phyloP scores from a whole-genome alignment of 2,888 invertebrate genomes.

The Lobophora halterata region DNA sequence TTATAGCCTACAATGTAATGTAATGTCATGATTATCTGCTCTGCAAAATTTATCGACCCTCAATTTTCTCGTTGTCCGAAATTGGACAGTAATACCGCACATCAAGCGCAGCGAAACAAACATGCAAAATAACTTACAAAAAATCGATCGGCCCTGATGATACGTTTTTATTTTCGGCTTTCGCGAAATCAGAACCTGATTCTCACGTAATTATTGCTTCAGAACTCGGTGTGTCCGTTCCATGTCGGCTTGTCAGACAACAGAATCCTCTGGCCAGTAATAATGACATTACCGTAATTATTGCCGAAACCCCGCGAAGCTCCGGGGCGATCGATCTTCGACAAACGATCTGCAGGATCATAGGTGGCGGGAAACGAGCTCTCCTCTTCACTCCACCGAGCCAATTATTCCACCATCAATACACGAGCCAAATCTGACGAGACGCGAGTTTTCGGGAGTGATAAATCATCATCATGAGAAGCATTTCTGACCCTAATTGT shows the following conservation, averaged over 20 bases:
- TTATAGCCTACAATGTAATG: conserved; percentile 16
- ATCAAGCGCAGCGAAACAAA: conserved; percentile 22
- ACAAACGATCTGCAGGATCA: conserved; percentile 51
- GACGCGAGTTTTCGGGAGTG: conserved; percentile 20
- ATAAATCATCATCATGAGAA: conserved; percentile 26
- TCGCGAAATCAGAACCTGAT: conserved; percentile 33
- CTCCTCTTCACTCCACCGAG: conserved; percentile 38
- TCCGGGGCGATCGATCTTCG: conserved; percentile 40
- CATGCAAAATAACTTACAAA: conserved; percentile 19
- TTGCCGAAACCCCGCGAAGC: conserved; percentile 20
- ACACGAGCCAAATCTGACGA: conserved; percentile 42
- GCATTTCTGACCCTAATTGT: conserved; percentile 21
- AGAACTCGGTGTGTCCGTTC: conserved; percentile 19
- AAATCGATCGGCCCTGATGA: conserved; percentile 23
- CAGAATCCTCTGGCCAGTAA: conserved; percentile 20
- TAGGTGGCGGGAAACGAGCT: conserved; percentile 46
- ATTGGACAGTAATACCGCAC: conserved; percentile 21
- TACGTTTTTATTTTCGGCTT: conserved; percentile 23
- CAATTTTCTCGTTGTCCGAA: conserved; percentile 16
- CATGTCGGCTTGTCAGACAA: conserved; percentile 25
- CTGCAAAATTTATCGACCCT: conserved; percentile 18
- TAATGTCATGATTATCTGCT: conserved; percentile 23
- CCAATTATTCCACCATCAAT: conserved; percentile 62
- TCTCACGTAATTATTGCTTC: conserved; percentile 30
- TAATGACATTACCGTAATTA: conserved; percentile 39